Percentiles rank a stretch among this genome's conserved stretches.
These are phyloP conservation scores for Caenorhabditis sulstoni DNA, from an alignment of 2,888 invertebrate genomes.

Conservation along the genomic window DNA sequence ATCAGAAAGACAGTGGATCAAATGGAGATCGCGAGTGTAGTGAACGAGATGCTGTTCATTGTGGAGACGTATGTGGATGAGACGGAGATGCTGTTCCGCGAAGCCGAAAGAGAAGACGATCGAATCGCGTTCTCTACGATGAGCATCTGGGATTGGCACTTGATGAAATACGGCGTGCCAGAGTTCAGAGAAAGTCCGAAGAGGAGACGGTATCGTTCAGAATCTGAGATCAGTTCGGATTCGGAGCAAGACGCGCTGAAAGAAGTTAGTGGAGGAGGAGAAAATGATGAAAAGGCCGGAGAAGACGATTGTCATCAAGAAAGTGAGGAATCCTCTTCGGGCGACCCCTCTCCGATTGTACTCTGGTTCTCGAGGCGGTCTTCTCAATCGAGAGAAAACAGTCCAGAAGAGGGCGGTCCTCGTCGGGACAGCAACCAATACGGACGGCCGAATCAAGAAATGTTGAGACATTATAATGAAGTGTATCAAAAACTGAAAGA, in stretches of 20 bases:
- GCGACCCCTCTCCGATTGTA: too few species aligned
- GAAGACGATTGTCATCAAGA: background rate
- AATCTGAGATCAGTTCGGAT: background rate
- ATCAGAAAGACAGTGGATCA: constrained; percentile 5
- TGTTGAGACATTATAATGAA: constrained; percentile 4
- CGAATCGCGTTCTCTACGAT: constrained; percentile 8
- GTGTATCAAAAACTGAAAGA: constrained; percentile 11
- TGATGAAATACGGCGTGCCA: background rate
- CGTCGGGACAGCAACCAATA: background rate
- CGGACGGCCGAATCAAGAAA: background rate
- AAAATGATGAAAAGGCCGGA: too few species aligned
- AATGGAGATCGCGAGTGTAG: constrained; percentile 12
- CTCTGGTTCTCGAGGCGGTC: too few species aligned
- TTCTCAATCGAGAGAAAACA: too few species aligned
- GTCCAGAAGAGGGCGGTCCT: background rate
- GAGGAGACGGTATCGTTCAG: background rate
- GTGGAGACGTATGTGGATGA: constrained; percentile 37
- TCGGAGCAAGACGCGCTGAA: constrained; percentile 3
- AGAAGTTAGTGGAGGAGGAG: too few species aligned
- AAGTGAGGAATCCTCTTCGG: background rate
- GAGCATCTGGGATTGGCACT: constrained; percentile 15
- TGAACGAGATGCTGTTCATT: constrained; percentile 22
- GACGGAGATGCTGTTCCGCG: constrained; percentile 3
- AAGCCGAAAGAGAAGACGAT: background rate
- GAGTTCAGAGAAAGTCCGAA: too few species aligned